These are phyloP conservation scores for Phocoena phocoena DNA, from an alignment of 2,113 vertebrate genomes.

Conservation along the genomic window DNA sequence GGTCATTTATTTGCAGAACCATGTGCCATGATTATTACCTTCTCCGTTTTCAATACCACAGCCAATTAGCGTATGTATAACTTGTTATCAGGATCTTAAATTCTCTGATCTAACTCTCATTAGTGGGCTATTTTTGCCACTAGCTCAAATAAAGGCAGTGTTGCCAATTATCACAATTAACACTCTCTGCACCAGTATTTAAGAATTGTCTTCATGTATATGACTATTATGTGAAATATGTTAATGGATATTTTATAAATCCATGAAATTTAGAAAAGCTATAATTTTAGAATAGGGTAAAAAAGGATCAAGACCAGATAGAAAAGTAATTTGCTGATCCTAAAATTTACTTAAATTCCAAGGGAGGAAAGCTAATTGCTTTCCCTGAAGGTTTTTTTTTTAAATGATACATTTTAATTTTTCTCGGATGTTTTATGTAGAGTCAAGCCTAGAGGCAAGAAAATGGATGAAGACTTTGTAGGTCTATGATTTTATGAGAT, in stretches of 20 bases:
- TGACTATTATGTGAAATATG: neutral
- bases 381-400: neutral
- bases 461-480: neutral
- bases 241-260: neutral
- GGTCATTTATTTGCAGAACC: neutral
- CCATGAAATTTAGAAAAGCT: neutral
- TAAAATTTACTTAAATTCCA: neutral
- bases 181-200: neutral
- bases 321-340: neutral
- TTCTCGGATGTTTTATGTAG: neutral
- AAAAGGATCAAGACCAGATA: neutral
- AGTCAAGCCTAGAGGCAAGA: neutral
- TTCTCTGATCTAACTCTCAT: neutral
- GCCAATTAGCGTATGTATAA: neutral
- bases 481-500: neutral
- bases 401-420: constrained; percentile 5
- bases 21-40: neutral
- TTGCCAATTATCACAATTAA: neutral
- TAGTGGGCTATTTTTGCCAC: neutral
- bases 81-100: neutral
- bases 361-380: constrained; percentile 3
- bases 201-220: neutral
- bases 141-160: neutral
- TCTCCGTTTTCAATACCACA: neutral
- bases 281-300: neutral